phyloP scores from a whole-genome alignment of 2,888 invertebrate genomes.

The Epsilonema sp. region DNA sequence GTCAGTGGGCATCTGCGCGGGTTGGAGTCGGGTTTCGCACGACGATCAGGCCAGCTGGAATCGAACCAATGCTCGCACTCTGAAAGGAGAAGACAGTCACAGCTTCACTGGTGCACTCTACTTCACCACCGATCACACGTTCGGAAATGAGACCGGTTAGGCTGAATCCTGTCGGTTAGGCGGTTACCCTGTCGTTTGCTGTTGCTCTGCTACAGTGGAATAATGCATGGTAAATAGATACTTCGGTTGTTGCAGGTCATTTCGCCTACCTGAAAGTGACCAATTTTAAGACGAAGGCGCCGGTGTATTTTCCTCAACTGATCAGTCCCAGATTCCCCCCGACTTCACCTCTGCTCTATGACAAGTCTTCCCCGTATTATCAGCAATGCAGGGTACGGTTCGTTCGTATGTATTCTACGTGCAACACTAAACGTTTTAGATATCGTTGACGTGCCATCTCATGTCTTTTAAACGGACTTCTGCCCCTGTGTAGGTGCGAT shows the following conservation, averaged over 20 bases:
- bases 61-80: not conserved
- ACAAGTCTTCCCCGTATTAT: not conserved
- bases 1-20: not conserved
- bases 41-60: too few species aligned
- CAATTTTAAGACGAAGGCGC: too few species aligned
- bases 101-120: not conserved
- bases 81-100: not conserved
- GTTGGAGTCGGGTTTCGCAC: not conserved
- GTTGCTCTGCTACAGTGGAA: too few species aligned
- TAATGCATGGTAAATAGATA: too few species aligned
- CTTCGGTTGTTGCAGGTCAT: too few species aligned
- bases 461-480: not conserved
- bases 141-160: constrained; percentile 1
- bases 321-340: not conserved
- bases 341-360: not conserved
- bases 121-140: constrained; percentile 2
- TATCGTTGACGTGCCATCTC: not conserved
- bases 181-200: too few species aligned
- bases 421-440: too few species aligned
- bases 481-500: not conserved
- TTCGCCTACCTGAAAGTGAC: too few species aligned
- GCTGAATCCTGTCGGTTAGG: too few species aligned
- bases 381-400: not conserved
- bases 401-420: too few species aligned
- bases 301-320: too few species aligned